Conservation (phyloP, 1,140 invertebrate species). For the Lordiphosa mommai region DNA sequence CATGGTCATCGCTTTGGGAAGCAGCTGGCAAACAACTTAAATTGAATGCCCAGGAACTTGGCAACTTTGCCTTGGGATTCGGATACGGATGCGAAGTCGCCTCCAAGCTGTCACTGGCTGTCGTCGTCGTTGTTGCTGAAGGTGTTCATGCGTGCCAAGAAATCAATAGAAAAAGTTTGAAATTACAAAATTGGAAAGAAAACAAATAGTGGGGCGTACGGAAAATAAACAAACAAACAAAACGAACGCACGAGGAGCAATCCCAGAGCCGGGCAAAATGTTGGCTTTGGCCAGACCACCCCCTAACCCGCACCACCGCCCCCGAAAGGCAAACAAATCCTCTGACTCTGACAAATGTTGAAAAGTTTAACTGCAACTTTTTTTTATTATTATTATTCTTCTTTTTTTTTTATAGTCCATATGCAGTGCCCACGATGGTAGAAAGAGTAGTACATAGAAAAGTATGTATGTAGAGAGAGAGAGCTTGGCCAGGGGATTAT, state of each 20-base stretch:
- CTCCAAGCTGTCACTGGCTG: constrained; percentile 45
- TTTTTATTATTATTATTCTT: constrained; percentile 16
- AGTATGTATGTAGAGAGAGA: constrained; percentile 2
- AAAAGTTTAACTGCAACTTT: constrained; percentile 74
- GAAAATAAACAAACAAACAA: constrained; percentile 55
- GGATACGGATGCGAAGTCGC: constrained; percentile 1
- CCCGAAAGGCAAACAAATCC: constrained; percentile 73
- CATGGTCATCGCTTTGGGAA: constrained; percentile 55
- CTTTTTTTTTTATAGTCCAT: constrained; percentile 5
- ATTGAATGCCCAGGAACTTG: constrained; percentile 63
- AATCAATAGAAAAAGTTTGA: constrained; percentile 77
- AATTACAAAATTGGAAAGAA: constrained; percentile 78
- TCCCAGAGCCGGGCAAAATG: constrained; percentile 45
- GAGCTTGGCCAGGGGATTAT: constrained; percentile 28
- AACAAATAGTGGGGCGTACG: constrained; percentile 67
- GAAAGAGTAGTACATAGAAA: not conserved
- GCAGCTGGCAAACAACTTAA: constrained; percentile 52
- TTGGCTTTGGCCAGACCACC: constrained; percentile 42
- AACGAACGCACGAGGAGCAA: constrained; percentile 19
- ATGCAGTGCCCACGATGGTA: constrained; percentile 15
- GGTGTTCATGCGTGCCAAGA: constrained; percentile 74
- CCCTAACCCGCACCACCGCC: too few relatives aligned
- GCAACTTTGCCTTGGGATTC: constrained; percentile 43
- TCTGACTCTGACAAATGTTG: constrained; percentile 73
- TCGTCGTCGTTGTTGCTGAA: constrained; percentile 61